These are phyloP conservation scores for Diadegma fenestrale DNA, from an alignment of 2,888 invertebrate species.

Conservation along the genomic window DNA sequence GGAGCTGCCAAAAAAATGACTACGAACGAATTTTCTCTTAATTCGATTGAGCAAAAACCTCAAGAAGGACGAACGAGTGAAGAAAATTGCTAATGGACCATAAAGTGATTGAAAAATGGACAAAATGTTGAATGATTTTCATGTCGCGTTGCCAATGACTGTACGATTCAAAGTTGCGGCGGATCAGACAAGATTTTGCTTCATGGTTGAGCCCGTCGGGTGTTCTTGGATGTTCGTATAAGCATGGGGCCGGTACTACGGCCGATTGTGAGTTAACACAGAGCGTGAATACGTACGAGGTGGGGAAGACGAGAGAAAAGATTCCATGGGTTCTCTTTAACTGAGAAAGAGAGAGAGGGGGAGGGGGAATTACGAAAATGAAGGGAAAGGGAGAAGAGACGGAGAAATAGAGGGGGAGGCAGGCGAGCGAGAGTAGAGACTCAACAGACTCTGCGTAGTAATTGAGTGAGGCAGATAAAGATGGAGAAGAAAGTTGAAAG, in stretches of 20 bases:
- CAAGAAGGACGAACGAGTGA: not conserved
- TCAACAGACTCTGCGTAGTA: constrained; percentile 44
- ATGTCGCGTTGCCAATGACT: not conserved
- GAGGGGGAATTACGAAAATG: constrained; percentile 27
- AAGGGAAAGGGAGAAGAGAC: constrained; percentile 24
- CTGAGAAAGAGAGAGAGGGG: constrained; percentile 34
- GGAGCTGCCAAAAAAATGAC: not conserved
- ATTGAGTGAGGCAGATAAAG: constrained; percentile 46
- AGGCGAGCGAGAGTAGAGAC: constrained; percentile 27
- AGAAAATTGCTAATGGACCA: not conserved
- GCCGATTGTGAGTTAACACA: constrained; percentile 35
- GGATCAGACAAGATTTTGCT: constrained; percentile 9
- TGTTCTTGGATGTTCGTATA: not conserved
- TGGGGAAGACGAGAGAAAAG: constrained; percentile 10
- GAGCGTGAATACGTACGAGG: constrained; percentile 7
- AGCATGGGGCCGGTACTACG: constrained; percentile 14
- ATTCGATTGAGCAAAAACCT: not conserved
- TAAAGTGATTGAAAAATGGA: not conserved
- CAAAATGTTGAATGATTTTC: not conserved
- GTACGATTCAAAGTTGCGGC: not conserved
- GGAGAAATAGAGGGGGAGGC: not conserved
- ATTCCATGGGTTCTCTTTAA: constrained; percentile 12
- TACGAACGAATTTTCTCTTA: not conserved
- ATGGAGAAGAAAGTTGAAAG: constrained; percentile 43
- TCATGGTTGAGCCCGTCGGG: constrained; percentile 8